These are phyloP conservation scores for Stomatorhinus walkeri DNA, from an alignment of 2,797 vertebrate species.

Conservation along the genomic window DNA sequence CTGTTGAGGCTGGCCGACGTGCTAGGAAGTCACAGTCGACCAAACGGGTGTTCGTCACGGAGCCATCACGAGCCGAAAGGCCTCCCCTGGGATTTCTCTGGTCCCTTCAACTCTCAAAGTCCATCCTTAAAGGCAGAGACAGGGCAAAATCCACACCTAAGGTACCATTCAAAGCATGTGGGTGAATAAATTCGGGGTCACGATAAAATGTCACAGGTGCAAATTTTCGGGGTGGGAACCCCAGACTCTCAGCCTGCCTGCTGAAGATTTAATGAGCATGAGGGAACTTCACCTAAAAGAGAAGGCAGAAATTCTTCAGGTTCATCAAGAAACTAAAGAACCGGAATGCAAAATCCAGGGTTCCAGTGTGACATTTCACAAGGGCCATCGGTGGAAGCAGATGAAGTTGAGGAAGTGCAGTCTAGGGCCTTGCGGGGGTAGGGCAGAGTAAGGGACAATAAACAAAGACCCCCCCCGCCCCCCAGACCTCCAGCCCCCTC, in stretches of 20 bases:
- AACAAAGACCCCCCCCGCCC: conserved; percentile 38
- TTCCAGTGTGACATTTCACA: conserved; percentile 35
- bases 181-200: not conserved
- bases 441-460: conserved; percentile 52
- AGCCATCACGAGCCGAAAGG: not conserved
- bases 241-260: not conserved
- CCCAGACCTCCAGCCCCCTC: not conserved
- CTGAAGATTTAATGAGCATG: not conserved
- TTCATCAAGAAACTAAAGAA: not conserved
- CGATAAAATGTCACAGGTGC: not conserved
- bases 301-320: not conserved
- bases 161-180: not conserved
- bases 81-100: not conserved
- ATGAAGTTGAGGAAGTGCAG: conserved; percentile 41
- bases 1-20: not conserved
- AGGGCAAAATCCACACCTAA: not conserved
- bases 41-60: not conserved
- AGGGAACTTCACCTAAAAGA: not conserved
- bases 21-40: not conserved
- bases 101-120: not conserved
- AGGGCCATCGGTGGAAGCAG: conserved; percentile 15
- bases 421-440: conserved; percentile 33
- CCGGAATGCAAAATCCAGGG: not conserved
- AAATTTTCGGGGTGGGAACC: not conserved
- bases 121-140: not conserved